A percentile compares a stretch with the other conserved stretches of the same genome.
phyloP scores from a whole-genome alignment of 2,797 vertebrate genomes.

The Lithobates sylvaticus region DNA sequence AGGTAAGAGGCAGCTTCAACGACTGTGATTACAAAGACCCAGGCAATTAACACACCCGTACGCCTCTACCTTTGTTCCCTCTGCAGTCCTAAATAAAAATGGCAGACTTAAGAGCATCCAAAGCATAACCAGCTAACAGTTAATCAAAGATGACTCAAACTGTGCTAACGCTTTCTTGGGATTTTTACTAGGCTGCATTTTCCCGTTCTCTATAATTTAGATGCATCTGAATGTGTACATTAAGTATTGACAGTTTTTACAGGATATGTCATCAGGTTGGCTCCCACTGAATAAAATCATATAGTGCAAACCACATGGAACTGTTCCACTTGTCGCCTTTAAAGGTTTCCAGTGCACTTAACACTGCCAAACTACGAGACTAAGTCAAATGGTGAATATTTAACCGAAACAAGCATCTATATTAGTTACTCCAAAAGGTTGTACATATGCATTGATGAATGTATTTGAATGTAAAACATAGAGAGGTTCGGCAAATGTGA shows the following conservation, averaged over 20 bases:
- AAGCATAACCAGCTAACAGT: conserved; percentile 27
- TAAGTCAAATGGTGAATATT: conserved; percentile 37
- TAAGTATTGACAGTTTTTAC: conserved; percentile 54
- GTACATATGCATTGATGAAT: background rate
- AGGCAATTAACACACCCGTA: conserved; percentile 8
- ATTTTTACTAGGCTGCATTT: conserved; percentile 45
- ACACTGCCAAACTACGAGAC: conserved; percentile 31
- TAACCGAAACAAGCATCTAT: conserved; percentile 12
- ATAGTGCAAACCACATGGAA: conserved; percentile 49
- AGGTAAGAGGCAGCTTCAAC: background rate
- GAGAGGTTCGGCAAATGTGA: conserved; percentile 1
- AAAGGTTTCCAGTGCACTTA: conserved; percentile 56
- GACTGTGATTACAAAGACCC: background rate
- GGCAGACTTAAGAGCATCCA: conserved; percentile 32
- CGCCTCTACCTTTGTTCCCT: background rate
- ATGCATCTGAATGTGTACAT: conserved; percentile 60
- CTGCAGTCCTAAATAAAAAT: conserved; percentile 21
- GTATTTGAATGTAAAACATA: conserved; percentile 1
- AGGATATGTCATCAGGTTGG: conserved; percentile 55
- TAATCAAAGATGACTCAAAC: conserved; percentile 48
- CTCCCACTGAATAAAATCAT: conserved; percentile 57
- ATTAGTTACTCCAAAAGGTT: conserved; percentile 14
- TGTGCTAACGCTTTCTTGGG: conserved; percentile 44
- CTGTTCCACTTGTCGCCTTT: conserved; percentile 50
- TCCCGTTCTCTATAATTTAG: conserved; percentile 55